Evolutionary conservation across 2,888 invertebrate genomes (phyloP).

Genomic region (Caenorhabditis imperialis): DNA sequence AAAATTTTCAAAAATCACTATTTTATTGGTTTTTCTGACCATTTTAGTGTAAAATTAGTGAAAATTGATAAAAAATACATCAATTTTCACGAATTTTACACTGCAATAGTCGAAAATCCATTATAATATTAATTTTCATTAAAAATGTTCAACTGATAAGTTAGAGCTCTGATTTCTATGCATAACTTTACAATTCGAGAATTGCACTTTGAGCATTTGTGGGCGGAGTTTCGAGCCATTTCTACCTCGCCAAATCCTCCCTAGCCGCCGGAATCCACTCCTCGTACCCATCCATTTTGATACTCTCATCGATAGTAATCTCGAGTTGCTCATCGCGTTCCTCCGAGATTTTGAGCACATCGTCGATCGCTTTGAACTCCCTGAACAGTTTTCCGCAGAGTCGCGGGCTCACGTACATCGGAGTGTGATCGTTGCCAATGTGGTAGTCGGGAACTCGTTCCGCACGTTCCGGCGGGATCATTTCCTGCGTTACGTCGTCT

Average conservation of each 20-base stretch:
- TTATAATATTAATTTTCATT: too few relatives aligned
- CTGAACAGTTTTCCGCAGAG: slow-evolving; percentile 75
- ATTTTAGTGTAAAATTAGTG: too few relatives aligned
- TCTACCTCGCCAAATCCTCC: slow-evolving; percentile 47
- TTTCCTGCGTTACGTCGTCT: slow-evolving; percentile 43
- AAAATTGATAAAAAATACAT: too few relatives aligned
- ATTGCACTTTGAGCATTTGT: too few relatives aligned
- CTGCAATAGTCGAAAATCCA: too few relatives aligned
- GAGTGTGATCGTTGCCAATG: slow-evolving; percentile 54
- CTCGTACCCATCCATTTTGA: slow-evolving; percentile 46
- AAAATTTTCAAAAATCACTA: too few relatives aligned
- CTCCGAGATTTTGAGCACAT: slow-evolving; percentile 67
- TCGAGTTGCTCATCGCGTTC: slow-evolving; percentile 59
- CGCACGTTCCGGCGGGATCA: slow-evolving; percentile 59
- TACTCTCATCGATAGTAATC: slow-evolving; percentile 50
- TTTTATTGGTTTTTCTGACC: too few relatives aligned
- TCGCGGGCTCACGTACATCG: slow-evolving; percentile 57
- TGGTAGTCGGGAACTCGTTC: slow-evolving; percentile 62
- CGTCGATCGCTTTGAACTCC: slow-evolving; percentile 66
- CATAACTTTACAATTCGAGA: too few relatives aligned
- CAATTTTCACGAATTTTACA: too few relatives aligned
- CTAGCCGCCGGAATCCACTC: slow-evolving; percentile 30
- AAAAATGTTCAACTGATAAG: too few relatives aligned
- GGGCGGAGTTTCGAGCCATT: too few relatives aligned
- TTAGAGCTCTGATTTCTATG: too few relatives aligned